phyloP scores from a whole-genome alignment of 2,113 vertebrate species.

The Eira barbara region DNA sequence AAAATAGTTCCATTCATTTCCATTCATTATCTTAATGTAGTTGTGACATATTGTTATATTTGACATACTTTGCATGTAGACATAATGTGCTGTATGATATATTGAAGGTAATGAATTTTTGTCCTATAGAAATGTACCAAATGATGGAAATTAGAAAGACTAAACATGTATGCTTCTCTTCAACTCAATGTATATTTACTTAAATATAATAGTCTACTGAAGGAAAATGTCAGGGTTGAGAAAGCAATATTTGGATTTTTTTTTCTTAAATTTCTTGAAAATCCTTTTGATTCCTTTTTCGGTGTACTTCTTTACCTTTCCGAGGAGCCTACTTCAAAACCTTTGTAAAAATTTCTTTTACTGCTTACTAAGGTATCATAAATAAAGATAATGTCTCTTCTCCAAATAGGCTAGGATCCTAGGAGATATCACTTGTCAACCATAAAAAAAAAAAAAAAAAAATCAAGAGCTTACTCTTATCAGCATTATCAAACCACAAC shows the following conservation, averaged over 20 bases:
- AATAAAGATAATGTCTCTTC: slow-evolving; percentile 7
- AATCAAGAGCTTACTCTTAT: not conserved
- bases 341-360: slow-evolving; percentile 28
- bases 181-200: slow-evolving; percentile 36
- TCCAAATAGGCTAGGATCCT: not conserved
- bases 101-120: slow-evolving; percentile 40
- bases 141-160: slow-evolving; percentile 22
- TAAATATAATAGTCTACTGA: slow-evolving; percentile 32
- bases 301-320: not conserved
- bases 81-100: not conserved
- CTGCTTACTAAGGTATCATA: not conserved
- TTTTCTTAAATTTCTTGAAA: slow-evolving; percentile 13
- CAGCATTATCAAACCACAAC: not conserved
- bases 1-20: not conserved
- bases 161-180: slow-evolving; percentile 24
- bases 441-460: not conserved
- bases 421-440: not conserved
- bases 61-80: not conserved
- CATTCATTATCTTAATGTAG: slow-evolving; percentile 45
- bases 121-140: slow-evolving; percentile 1
- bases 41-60: slow-evolving; percentile 31
- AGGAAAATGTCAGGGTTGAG: not conserved
- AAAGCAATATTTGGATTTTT: slow-evolving; percentile 19
- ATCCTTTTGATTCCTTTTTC: not conserved
- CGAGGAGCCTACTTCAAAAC: not conserved